phyloP scores from a whole-genome alignment of 2,888 invertebrate species.

The Seladonia tumulorum region DNA sequence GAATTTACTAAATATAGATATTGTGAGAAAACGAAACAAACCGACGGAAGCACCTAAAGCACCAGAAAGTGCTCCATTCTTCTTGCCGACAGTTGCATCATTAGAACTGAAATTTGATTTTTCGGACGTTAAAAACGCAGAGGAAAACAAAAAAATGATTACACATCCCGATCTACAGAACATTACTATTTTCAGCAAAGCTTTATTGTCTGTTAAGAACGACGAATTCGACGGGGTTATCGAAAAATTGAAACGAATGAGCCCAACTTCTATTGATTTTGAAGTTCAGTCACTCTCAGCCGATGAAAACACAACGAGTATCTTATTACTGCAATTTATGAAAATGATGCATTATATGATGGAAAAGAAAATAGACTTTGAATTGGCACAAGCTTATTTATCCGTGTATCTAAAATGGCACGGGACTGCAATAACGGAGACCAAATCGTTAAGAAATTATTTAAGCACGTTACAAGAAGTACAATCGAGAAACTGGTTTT shows the following conservation, averaged over 20 bases:
- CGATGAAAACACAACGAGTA: constrained; percentile 89
- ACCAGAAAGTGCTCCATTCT: constrained; percentile 97
- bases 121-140: constrained; percentile 84
- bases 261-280: constrained; percentile 94
- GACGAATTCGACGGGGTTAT: constrained; percentile 87
- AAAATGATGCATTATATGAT: constrained; percentile 90
- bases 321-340: constrained; percentile 92
- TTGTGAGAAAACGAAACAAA: constrained; percentile 95
- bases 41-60: constrained; percentile 93
- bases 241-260: constrained; percentile 88
- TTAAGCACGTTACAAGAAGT: constrained; percentile 87
- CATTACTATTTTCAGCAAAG: constrained; percentile 89
- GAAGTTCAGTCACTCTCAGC: constrained; percentile 93
- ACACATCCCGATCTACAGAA: constrained; percentile 87
- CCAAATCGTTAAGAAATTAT: constrained; percentile 85
- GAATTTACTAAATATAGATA: constrained; percentile 93
- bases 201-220: constrained; percentile 86
- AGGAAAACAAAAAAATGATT: constrained; percentile 84
- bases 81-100: constrained; percentile 95
- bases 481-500: constrained; percentile 88
- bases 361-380: constrained; percentile 92
- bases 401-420: constrained; percentile 94
- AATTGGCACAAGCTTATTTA: constrained; percentile 95
- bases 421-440: constrained; percentile 87
- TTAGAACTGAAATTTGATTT: constrained; percentile 93